phyloP scores from a whole-genome alignment of 2,888 invertebrate genomes.

The Eretmocerus hayati region DNA sequence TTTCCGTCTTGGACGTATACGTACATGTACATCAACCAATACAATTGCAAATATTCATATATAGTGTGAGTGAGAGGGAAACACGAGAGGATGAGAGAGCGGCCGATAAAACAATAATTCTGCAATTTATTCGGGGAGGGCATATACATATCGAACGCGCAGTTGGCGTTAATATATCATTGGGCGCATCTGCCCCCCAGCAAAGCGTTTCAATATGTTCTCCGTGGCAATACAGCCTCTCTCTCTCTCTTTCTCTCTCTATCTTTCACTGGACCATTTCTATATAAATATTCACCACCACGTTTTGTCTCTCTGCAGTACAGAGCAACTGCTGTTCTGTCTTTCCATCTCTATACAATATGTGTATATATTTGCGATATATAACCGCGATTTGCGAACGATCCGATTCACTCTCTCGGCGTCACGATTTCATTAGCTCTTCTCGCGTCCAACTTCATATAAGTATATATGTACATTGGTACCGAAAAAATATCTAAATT shows the following conservation, averaged over 20 bases:
- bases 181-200: constrained; percentile 45
- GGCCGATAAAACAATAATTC: constrained; percentile 46
- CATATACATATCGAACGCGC: constrained; percentile 43
- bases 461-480: too few species aligned
- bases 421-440: constrained; percentile 17
- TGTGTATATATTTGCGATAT: constrained; percentile 37
- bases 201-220: constrained; percentile 45
- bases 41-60: too few species aligned
- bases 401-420: constrained; percentile 12
- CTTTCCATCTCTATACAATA: too few species aligned
- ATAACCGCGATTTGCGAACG: neutral
- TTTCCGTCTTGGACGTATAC: constrained; percentile 7
- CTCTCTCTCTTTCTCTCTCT: too few species aligned
- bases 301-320: too few species aligned
- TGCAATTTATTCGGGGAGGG: constrained; percentile 45
- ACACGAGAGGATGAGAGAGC: too few species aligned
- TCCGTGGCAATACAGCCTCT: too few species aligned
- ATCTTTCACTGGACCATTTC: too few species aligned
- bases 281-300: constrained; percentile 39
- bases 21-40: neutral
- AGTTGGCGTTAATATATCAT: constrained; percentile 48
- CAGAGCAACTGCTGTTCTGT: too few species aligned
- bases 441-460: neutral
- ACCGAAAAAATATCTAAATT: constrained; percentile 7
- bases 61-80: too few species aligned